These are phyloP conservation scores for Pachypsylla venusta DNA, from an alignment of 1,140 invertebrate species.

Conservation along the genomic window DNA sequence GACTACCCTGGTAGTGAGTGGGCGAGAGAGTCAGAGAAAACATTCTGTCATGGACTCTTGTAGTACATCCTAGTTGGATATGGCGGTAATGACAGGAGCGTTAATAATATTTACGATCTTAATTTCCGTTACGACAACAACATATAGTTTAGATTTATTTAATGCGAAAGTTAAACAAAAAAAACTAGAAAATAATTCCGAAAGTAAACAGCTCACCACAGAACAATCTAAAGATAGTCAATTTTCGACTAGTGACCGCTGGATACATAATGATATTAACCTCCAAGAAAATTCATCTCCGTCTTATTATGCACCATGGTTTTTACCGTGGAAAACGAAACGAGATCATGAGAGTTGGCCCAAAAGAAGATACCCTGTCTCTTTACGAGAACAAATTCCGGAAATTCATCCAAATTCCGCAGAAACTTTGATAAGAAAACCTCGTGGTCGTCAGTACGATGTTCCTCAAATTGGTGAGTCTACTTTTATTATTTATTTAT, in stretches of 20 bases:
- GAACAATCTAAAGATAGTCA: not conserved
- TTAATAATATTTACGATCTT: not conserved
- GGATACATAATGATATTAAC: not conserved
- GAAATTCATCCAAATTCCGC: not conserved
- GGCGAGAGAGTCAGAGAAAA: not conserved
- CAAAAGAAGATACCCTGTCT: not conserved
- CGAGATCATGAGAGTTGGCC: not conserved
- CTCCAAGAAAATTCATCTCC: constrained; percentile 8
- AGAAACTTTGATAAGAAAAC: constrained; percentile 1
- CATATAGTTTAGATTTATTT: not conserved
- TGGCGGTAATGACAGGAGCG: not conserved
- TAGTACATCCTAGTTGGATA: constrained; percentile 2
- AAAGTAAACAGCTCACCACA: not conserved
- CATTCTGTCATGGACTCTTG: constrained; percentile 8
- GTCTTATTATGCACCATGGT: not conserved
- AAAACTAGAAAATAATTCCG: not conserved
- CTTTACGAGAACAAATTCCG: not conserved
- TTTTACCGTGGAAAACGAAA: constrained; percentile 8
- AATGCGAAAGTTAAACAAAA: not conserved
- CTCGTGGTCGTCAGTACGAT: constrained; percentile 1
- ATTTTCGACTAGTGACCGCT: not conserved
- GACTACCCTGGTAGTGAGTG: constrained; percentile 4
- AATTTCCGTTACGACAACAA: not conserved
- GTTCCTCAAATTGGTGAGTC: constrained; percentile 8
- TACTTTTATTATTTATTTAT: too few species aligned